Evolutionary conservation across 2,797 vertebrate species (phyloP), one percentile per base, ranked within the genome.

Genomic region (Chromobotia macracanthus): DNA sequence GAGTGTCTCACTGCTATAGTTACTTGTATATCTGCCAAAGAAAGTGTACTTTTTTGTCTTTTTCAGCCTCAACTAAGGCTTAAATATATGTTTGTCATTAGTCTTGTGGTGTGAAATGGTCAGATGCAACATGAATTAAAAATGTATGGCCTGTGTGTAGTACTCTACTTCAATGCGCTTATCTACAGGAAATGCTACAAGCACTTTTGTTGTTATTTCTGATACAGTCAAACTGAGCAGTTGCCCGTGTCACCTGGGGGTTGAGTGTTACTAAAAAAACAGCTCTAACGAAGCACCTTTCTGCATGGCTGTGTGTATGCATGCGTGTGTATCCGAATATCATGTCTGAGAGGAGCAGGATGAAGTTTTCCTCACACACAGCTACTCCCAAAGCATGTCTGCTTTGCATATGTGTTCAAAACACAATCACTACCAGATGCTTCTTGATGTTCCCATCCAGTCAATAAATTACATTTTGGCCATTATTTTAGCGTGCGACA

Each of bases 401-500:
- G 87, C 82, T 50, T 66, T 48, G 75, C 66, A 65, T 80, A 44
- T 75, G 81, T 87, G 88, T 93, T 90, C 89, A 88, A 87, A 84
- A 50, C 68, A 89, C 72, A 69, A 58, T 69, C 84, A 83, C 84
- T 84, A 85, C 88, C 87, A 88, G 84, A 16, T 44, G 82, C 79
- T 87, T 91, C 92, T 94, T 92, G 88, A 93, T 92, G 91, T 92
- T 92, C 92, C n/a, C 91, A 87, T 85, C 86, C 89, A 88, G 90
- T 93, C 93, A 93, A 92, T 92, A 94, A 94, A 94, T 93, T 92
- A 93, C 93, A 90, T 92, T 87, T 83, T 81, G 89, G 61, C 89
- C 90, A 91, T 91, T 93, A 91, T 93, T 91, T 44, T 79, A 84
- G 66, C 58, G 74, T 55, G 86, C 89, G 88, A 93, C 90, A 92